phyloP scores from a whole-genome alignment of 2,113 vertebrate genomes.

The Xiphophorus maculatus region DNA sequence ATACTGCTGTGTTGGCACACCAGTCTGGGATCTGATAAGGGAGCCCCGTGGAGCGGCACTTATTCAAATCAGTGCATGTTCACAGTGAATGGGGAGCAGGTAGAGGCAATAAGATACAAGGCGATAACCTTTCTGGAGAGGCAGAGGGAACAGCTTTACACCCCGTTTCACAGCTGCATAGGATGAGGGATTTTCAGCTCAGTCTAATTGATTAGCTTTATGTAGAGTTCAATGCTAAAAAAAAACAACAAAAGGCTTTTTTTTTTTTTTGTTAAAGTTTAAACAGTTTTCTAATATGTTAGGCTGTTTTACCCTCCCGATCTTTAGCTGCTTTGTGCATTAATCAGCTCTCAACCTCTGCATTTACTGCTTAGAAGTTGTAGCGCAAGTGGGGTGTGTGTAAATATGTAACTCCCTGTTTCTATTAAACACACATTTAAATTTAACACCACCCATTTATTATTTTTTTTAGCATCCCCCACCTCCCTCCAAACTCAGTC shows the following conservation, averaged over 20 bases:
- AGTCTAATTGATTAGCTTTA: slow-evolving; percentile 68
- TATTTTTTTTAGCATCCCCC: slow-evolving; percentile 25
- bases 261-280: slow-evolving; percentile 25
- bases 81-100: slow-evolving; percentile 78
- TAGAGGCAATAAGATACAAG: slow-evolving; percentile 77
- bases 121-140: slow-evolving; percentile 75
- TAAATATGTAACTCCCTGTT: slow-evolving; percentile 7
- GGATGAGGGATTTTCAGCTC: slow-evolving; percentile 55
- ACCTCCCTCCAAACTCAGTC: slow-evolving; percentile 9
- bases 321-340: not conserved
- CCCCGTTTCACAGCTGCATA: slow-evolving; percentile 61
- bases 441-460: slow-evolving; percentile 31
- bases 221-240: slow-evolving; percentile 26
- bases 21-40: slow-evolving; percentile 78
- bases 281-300: slow-evolving; percentile 13
- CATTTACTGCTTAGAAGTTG: not conserved
- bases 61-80: slow-evolving; percentile 80
- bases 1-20: slow-evolving; percentile 77
- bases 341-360: not conserved
- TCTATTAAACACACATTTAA: slow-evolving; percentile 40
- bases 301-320: slow-evolving; percentile 26
- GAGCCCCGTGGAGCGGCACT: slow-evolving; percentile 73
- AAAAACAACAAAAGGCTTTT: slow-evolving; percentile 26
- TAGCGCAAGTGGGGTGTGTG: not conserved
- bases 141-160: slow-evolving; percentile 65